phyloP scores from a whole-genome alignment of 2,797 vertebrate species.

The Chiroxiphia lanceolata region DNA sequence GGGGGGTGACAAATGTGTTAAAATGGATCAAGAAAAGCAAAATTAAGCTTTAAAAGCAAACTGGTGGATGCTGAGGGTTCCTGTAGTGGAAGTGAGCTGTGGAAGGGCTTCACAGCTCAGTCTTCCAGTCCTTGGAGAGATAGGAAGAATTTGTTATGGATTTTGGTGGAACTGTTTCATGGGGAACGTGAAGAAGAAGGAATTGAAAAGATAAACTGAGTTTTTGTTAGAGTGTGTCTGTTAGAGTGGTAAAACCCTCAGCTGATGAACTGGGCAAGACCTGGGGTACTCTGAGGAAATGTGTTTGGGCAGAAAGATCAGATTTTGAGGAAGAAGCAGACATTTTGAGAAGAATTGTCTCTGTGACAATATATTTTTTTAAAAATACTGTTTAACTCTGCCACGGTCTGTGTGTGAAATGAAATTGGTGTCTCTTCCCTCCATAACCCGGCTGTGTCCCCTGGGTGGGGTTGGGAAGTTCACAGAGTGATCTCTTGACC shows the following conservation, averaged over 20 bases:
- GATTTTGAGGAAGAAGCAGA: neutral
- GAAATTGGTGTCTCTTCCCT: neutral
- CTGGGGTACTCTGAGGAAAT: neutral
- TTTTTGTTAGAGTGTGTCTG: neutral
- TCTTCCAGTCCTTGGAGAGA: neutral
- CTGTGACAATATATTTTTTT: neutral
- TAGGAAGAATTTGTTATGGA: neutral
- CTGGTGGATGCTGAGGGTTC: neutral
- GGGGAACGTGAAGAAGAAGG: neutral
- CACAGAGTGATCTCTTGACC: rapidly evolving
- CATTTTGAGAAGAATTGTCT: neutral
- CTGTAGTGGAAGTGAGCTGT: rapidly evolving
- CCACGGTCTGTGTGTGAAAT: neutral
- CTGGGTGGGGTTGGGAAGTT: neutral
- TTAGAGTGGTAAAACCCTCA: neutral
- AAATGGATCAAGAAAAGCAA: neutral
- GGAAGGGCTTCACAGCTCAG: neutral
- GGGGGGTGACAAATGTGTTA: neutral
- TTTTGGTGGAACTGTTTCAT: neutral
- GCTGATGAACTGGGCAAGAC: neutral
- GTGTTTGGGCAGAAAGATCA: neutral
- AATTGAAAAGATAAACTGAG: neutral
- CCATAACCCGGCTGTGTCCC: neutral
- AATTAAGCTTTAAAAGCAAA: neutral
- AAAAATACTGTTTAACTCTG: neutral